Base-by-base conservation (phyloP, 2,888 invertebrate species). In the Hirtodrosophila confusa region DNA sequence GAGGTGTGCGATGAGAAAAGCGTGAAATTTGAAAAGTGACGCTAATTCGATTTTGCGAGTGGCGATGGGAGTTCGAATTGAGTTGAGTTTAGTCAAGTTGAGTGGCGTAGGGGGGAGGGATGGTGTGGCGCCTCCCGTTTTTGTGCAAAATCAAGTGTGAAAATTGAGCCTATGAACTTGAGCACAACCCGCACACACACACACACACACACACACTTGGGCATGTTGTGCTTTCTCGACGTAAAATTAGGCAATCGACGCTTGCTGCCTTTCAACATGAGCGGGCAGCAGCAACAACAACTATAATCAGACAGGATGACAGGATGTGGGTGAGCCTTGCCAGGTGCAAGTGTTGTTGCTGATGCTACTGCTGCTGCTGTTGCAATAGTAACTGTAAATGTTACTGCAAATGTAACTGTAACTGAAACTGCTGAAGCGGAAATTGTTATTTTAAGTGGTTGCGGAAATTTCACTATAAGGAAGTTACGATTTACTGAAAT, bases 361-460 rank as follows among this genome's bases (percentile, higher is more conserved):
- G 53, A 27, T 11, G 12, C n/a, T 58, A 27, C 31, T 6, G 33
- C 44, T 40, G 37, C n/a, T 31, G 44, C 51, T 37, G 60, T 36
- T 12, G 37, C 43, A 40, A 27, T 11, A 35, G 55, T 39, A 17
- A 8, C 35, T 65, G 53, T 41, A 4, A 12, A n/a, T 45, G 56
- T 11, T 31, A 27, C 31, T 66, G 61, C 27, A 35, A 8, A 10
- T 58, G 57, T 9, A 56, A 36, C 43, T 71, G 64, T 7, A 76
- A 76, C 69, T 73, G 79, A 75, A 73, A 68, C 70, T 66, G 78
- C 63, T 66, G 67, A 74, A 62, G 70, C 78, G 83, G 84, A 86
- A 84, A 86, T 84, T 80, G 80, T 86, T 83, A 84, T 77, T 86
- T 86, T 80, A 84, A 84, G 84, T 86, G 86, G 75, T 77, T 58